Conservation (phyloP, 1,140 invertebrate species). For the Goniozus legneri region DNA sequence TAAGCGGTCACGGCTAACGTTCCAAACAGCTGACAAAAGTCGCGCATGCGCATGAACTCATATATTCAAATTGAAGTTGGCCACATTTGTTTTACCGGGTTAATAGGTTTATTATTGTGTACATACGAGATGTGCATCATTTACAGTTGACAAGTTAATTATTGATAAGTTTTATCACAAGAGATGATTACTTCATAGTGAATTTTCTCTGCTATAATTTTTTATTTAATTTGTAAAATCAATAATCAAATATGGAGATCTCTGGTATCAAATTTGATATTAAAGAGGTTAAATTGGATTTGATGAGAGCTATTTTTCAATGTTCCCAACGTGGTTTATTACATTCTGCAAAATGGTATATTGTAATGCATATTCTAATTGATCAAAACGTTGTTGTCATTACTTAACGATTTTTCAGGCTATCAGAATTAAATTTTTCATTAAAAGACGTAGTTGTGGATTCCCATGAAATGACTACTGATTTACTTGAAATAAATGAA, state of each 20-base stretch:
- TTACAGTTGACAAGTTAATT: too few species aligned
- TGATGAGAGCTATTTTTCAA: constrained; percentile 64
- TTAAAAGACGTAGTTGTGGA: constrained; percentile 65
- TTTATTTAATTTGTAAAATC: too few species aligned
- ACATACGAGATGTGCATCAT: too few species aligned
- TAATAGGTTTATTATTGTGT: too few species aligned
- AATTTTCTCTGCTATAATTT: too few species aligned
- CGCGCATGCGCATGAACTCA: too few species aligned
- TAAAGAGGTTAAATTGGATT: constrained; percentile 64
- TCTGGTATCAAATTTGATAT: constrained; percentile 56
- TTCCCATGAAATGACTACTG: constrained; percentile 36
- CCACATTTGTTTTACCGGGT: too few species aligned
- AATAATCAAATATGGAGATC: constrained; percentile 38
- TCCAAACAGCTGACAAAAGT: too few species aligned
- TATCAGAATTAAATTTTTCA: constrained; percentile 78
- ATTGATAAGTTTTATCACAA: too few species aligned
- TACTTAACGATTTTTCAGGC: constrained; percentile 50
- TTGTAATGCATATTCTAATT: neutral
- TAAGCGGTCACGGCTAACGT: too few species aligned
- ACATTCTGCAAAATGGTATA: constrained; percentile 73
- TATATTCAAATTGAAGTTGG: too few species aligned
- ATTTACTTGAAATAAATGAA: constrained; percentile 43
- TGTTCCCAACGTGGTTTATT: constrained; percentile 68
- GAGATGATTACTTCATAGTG: too few species aligned
- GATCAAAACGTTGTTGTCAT: neutral